Conservation (phyloP, 2,888 invertebrate genomes). For the Darwinula stevensoni region DNA sequence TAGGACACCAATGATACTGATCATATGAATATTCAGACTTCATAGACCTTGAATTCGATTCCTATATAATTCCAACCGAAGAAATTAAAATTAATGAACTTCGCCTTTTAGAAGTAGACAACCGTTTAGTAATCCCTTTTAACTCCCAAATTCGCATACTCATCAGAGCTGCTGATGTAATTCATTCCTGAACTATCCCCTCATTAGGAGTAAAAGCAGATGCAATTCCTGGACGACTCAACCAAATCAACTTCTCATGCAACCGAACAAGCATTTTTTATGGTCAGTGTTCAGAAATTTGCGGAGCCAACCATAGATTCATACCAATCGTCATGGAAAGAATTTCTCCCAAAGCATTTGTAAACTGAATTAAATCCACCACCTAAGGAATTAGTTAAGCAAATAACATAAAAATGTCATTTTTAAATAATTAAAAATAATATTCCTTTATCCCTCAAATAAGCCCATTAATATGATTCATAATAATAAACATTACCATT, state of each 20-base stretch:
- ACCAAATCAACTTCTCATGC: constrained; percentile 24
- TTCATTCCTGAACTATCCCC: constrained; percentile 22
- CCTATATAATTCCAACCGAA: constrained; percentile 25
- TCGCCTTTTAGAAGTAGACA: constrained; percentile 31
- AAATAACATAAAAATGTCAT: constrained; percentile 31
- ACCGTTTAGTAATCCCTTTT: constrained; percentile 26
- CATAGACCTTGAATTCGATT: constrained; percentile 26
- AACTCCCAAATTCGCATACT: constrained; percentile 30
- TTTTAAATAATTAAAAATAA: constrained; percentile 26
- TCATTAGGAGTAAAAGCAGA: constrained; percentile 17
- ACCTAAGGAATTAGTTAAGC: constrained; percentile 21
- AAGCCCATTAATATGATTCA: constrained; percentile 26
- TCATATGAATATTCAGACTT: constrained; percentile 34
- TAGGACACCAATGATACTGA: constrained; percentile 34
- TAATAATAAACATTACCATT: constrained; percentile 2
- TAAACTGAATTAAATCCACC: constrained; percentile 6
- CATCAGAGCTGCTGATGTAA: constrained; percentile 29
- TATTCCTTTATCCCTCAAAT: constrained; percentile 38
- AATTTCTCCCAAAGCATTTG: constrained; percentile 18
- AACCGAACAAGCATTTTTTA: constrained; percentile 32
- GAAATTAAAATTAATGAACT: constrained; percentile 19
- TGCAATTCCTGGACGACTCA: constrained; percentile 18
- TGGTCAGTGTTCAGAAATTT: constrained; percentile 54
- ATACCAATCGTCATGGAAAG: constrained; percentile 39
- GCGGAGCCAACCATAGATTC: constrained; percentile 46